Conservation (phyloP, 2,113 vertebrate genomes). For the Mobula birostris region DNA sequence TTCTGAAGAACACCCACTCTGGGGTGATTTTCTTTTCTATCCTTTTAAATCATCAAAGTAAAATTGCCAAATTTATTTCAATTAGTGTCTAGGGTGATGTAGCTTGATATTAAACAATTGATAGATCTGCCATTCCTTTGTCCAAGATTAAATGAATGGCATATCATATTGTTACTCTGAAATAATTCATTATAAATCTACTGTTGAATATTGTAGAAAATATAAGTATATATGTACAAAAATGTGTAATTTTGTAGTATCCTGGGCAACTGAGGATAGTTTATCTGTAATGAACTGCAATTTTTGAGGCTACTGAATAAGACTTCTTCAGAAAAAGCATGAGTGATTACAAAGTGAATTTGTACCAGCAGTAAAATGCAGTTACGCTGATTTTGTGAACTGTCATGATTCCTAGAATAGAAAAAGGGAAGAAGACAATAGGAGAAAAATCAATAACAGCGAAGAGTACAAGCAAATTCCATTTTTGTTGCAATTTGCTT, state of each 20-base stretch:
- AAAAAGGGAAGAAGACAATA: not conserved
- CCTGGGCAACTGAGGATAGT: not conserved
- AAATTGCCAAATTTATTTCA: slow-evolving; percentile 31
- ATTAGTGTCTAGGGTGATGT: not conserved
- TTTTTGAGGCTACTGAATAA: not conserved
- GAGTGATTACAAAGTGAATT: not conserved
- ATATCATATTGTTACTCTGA: not conserved
- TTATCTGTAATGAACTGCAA: not conserved
- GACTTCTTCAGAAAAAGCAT: not conserved
- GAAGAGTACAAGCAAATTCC: not conserved
- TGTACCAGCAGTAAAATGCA: not conserved
- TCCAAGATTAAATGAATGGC: slow-evolving; percentile 29
- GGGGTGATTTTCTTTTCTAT: not conserved
- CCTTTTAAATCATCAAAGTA: not conserved
- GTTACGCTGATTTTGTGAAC: slow-evolving; percentile 1
- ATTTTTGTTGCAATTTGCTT: not conserved
- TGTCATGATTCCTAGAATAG: not conserved
- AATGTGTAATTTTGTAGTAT: not conserved
- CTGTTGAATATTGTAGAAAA: slow-evolving; percentile 13
- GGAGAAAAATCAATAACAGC: not conserved
- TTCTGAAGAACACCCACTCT: slow-evolving; percentile 20
- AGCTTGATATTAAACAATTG: slow-evolving; percentile 30
- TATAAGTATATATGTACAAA: not conserved
- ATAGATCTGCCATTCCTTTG: slow-evolving; percentile 24
- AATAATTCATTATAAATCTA: slow-evolving; percentile 1